Conservation (phyloP, 2,113 vertebrate species). For the Phycodurus eques region DNA sequence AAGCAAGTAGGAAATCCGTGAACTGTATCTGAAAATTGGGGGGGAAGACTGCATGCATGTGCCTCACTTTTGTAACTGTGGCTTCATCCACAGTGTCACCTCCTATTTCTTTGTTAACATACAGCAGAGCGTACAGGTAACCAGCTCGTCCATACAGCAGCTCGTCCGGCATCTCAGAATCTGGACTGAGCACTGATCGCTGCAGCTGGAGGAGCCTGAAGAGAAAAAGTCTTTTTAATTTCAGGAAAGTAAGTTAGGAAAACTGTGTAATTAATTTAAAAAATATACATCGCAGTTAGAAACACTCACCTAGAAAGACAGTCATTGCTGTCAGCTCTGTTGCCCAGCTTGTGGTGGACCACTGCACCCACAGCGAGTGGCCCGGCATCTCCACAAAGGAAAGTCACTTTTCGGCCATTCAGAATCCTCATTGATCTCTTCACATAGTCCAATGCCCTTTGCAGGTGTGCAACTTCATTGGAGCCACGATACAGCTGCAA, state of each 20-base stretch:
- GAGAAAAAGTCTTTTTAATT: constrained; percentile 4
- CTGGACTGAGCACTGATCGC: constrained; percentile 75
- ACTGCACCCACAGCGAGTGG: constrained; percentile 90
- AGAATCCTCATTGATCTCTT: constrained; percentile 89
- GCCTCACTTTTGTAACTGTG: constrained; percentile 80
- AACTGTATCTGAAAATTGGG: neutral
- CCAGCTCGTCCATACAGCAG: constrained; percentile 90
- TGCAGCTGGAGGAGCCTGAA: constrained; percentile 89
- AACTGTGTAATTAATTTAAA: neutral
- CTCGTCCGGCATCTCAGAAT: constrained; percentile 88
- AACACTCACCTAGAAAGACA: constrained; percentile 82
- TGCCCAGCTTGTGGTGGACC: constrained; percentile 86
- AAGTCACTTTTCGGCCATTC: constrained; percentile 87
- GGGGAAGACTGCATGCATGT: neutral
- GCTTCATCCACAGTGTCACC: constrained; percentile 78
- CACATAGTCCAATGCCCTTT: constrained; percentile 87
- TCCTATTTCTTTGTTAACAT: constrained; percentile 86
- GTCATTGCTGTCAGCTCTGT: constrained; percentile 81
- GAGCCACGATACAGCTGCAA: constrained; percentile 84
- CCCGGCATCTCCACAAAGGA: constrained; percentile 93
- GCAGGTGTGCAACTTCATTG: constrained; percentile 79
- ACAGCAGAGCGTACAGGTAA: constrained; percentile 89
- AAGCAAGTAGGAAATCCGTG: too few species aligned
- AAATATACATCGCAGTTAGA: neutral
- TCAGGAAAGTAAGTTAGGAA: too few species aligned